phyloP scores from a whole-genome alignment of 2,113 vertebrate genomes.

The Prietella phreatophila region DNA sequence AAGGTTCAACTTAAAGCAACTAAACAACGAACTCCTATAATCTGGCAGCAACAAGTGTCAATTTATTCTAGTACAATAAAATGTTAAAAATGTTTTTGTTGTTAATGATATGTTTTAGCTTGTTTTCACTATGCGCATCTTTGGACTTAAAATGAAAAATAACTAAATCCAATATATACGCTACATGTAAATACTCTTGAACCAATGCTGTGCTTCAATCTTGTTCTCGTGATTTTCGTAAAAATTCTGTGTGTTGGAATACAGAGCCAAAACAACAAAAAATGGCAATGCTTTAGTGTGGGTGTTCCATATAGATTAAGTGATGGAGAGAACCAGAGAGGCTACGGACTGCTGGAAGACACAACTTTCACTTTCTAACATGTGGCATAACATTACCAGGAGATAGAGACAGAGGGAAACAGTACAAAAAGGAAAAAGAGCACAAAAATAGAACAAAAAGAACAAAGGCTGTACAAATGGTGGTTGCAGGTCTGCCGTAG shows the following conservation, averaged over 20 bases:
- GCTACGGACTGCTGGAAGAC: background rate
- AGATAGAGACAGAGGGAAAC: conserved; percentile 4
- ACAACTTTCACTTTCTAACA: conserved; percentile 5
- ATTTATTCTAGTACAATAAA: background rate
- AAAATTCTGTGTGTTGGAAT: background rate
- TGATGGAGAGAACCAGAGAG: conserved; percentile 4
- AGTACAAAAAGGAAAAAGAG: conserved; percentile 10
- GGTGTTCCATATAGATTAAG: background rate
- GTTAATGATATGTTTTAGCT: background rate
- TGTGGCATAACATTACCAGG: conserved; percentile 21
- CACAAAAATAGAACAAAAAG: conserved; percentile 24
- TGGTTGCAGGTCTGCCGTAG: conserved; percentile 38
- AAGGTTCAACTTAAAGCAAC: background rate
- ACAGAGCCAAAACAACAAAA: background rate
- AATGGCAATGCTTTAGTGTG: background rate
- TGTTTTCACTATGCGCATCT: background rate
- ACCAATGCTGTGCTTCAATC: background rate
- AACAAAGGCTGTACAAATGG: conserved; percentile 27
- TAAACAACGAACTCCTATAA: background rate
- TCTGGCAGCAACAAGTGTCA: background rate
- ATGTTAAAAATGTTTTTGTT: background rate
- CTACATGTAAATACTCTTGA: background rate
- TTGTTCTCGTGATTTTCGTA: background rate
- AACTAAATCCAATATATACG: background rate
- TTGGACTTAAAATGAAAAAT: background rate